phyloP scores from a whole-genome alignment of 1,140 invertebrate species.

The Laodelphax striatellus region DNA sequence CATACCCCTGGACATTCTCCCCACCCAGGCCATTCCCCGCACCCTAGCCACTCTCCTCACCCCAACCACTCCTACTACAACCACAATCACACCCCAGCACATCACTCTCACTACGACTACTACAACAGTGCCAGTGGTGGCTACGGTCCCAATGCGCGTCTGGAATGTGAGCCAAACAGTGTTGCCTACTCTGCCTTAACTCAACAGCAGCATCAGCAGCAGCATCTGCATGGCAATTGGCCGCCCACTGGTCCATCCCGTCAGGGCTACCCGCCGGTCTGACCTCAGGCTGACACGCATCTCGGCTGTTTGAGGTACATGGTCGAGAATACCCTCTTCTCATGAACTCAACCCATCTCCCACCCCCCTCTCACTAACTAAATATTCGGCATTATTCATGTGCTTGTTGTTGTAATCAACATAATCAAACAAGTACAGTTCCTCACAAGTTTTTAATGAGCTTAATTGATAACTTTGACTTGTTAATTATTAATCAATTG shows the following conservation, averaged over 20 bases:
- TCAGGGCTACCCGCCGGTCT: slow-evolving; percentile 16
- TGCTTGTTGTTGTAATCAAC: too few relatives aligned
- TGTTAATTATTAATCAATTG: too few relatives aligned
- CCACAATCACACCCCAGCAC: slow-evolving; percentile 1
- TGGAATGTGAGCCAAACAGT: slow-evolving; percentile 5
- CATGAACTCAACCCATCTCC: too few relatives aligned
- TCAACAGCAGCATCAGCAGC: slow-evolving; percentile 1
- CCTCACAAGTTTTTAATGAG: too few relatives aligned
- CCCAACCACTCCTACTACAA: slow-evolving; percentile 3
- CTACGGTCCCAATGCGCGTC: neutral
- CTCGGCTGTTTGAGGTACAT: slow-evolving; percentile 18
- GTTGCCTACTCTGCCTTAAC: slow-evolving; percentile 2
- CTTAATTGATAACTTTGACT: too few relatives aligned
- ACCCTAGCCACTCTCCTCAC: slow-evolving; percentile 1
- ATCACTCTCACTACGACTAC: slow-evolving; percentile 7
- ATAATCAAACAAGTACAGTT: too few relatives aligned
- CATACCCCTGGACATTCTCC: slow-evolving; percentile 5
- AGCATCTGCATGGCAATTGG: slow-evolving; percentile 1
- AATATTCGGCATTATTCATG: too few relatives aligned
- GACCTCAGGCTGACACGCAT: slow-evolving; percentile 20
- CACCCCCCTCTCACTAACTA: too few relatives aligned
- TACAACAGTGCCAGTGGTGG: slow-evolving; percentile 3
- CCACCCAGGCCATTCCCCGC: neutral
- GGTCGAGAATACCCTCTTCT: slow-evolving; percentile 13
- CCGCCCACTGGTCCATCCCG: slow-evolving; percentile 11